Evolutionary conservation across 2,888 invertebrate genomes (phyloP).

Genomic region (Laspeyria flexula): DNA sequence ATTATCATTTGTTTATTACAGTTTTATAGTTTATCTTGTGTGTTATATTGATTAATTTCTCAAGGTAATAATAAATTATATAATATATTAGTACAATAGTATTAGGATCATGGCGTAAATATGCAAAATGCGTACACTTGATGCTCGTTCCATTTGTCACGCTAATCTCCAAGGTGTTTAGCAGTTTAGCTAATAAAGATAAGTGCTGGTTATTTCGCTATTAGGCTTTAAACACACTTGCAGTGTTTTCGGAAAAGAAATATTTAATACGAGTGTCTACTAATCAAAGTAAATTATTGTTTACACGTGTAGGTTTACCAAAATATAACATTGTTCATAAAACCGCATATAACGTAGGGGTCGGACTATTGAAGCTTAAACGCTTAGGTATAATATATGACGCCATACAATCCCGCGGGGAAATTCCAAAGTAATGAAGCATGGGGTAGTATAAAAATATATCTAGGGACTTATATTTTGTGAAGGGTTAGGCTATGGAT

Average conservation of each 20-base stretch:
- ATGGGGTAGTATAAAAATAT: too few species aligned
- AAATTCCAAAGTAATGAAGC: too few species aligned
- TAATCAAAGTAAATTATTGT: too few species aligned
- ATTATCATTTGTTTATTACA: not conserved
- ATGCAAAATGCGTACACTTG: slow-evolving; percentile 18
- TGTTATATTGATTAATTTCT: not conserved
- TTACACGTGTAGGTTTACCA: too few species aligned
- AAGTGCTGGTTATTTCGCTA: slow-evolving; percentile 42
- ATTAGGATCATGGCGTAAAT: not conserved
- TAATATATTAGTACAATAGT: not conserved
- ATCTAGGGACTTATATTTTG: too few species aligned
- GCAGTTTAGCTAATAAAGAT: slow-evolving; percentile 52
- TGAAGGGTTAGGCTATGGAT: too few species aligned
- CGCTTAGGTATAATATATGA: too few species aligned
- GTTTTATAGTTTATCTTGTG: not conserved
- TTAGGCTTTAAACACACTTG: slow-evolving; percentile 15
- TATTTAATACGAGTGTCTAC: not conserved
- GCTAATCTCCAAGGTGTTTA: slow-evolving; percentile 52
- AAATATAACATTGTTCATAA: not conserved
- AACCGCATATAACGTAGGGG: not conserved
- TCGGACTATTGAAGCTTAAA: not conserved
- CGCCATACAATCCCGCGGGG: too few species aligned
- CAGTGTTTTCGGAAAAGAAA: not conserved
- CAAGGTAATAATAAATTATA: not conserved
- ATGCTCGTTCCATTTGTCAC: slow-evolving; percentile 38